Evolutionary conservation across 2,888 invertebrate species (phyloP).

Genomic region (Lasiommata megera): DNA sequence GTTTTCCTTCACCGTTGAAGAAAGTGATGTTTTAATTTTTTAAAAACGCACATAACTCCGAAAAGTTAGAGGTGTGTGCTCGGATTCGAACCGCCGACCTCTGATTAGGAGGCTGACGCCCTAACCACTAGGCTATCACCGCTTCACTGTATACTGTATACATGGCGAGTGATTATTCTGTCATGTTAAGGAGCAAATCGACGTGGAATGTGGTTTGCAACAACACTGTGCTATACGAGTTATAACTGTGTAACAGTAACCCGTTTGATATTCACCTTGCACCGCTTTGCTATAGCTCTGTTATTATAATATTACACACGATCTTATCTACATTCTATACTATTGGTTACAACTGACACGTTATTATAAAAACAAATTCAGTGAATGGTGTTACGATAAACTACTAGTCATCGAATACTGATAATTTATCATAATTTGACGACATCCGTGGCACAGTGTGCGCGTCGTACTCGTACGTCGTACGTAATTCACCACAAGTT

Average conservation of each 20-base stretch:
- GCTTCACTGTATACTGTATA: too few relatives aligned
- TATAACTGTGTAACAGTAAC: constrained; percentile 4
- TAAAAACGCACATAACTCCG: too few relatives aligned
- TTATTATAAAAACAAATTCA: constrained; percentile 1
- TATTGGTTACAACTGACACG: constrained; percentile 1
- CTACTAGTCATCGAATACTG: not conserved
- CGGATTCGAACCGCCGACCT: too few relatives aligned
- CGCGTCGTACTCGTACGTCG: too few relatives aligned
- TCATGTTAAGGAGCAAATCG: constrained; percentile 20
- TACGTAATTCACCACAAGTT: too few relatives aligned
- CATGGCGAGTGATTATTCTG: constrained; percentile 4
- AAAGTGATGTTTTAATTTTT: too few relatives aligned
- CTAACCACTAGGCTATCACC: too few relatives aligned
- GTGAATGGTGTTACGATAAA: not conserved
- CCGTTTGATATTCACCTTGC: constrained; percentile 24
- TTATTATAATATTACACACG: constrained; percentile 1
- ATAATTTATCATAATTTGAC: too few relatives aligned
- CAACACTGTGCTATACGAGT: not conserved
- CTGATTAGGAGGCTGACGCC: too few relatives aligned
- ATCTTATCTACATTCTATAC: constrained; percentile 6
- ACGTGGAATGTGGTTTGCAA: constrained; percentile 25
- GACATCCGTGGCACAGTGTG: too few relatives aligned
- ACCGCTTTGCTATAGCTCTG: not conserved
- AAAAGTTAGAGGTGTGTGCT: too few relatives aligned
- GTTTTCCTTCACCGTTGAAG: too few relatives aligned